A percentile compares a stretch with the other conserved stretches of the same genome.
These are phyloP conservation scores for Oncorhynchus clarkii DNA, from an alignment of 2,113 vertebrate species.

Conservation along the genomic window DNA sequence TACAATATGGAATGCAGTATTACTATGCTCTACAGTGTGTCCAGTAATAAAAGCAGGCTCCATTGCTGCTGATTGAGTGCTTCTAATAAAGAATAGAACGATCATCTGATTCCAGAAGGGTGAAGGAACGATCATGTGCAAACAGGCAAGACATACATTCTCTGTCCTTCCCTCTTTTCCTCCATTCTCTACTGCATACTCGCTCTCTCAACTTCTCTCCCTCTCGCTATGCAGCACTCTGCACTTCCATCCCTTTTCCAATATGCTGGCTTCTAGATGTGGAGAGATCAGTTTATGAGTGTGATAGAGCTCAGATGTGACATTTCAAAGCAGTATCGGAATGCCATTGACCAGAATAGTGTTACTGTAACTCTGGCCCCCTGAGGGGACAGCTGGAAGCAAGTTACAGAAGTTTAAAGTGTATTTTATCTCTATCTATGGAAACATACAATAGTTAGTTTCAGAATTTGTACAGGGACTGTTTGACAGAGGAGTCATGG, in stretches of 20 bases:
- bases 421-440: neutral
- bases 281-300: neutral
- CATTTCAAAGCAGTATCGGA: neutral
- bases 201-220: neutral
- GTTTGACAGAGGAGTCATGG: neutral
- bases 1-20: neutral
- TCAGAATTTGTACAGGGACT: neutral
- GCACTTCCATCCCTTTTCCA: neutral
- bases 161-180: constrained; percentile 20
- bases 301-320: neutral
- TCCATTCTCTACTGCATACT: neutral
- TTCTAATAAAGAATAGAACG: constrained; percentile 10
- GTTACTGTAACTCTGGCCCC: neutral
- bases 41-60: neutral
- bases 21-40: neutral
- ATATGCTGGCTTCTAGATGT: neutral
- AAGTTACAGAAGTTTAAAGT: neutral
- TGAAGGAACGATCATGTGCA: constrained; percentile 2
- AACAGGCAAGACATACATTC: neutral
- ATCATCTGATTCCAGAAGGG: constrained; percentile 19
- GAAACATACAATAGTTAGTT: neutral
- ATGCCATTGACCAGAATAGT: neutral
- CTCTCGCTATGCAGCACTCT: neutral
- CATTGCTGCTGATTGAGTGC: neutral
- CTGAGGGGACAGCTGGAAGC: neutral